Percentiles rank a stretch among this genome's conserved stretches.
phyloP scores from a whole-genome alignment of 2,888 invertebrate species.

The Anagyrus pseudococci region DNA sequence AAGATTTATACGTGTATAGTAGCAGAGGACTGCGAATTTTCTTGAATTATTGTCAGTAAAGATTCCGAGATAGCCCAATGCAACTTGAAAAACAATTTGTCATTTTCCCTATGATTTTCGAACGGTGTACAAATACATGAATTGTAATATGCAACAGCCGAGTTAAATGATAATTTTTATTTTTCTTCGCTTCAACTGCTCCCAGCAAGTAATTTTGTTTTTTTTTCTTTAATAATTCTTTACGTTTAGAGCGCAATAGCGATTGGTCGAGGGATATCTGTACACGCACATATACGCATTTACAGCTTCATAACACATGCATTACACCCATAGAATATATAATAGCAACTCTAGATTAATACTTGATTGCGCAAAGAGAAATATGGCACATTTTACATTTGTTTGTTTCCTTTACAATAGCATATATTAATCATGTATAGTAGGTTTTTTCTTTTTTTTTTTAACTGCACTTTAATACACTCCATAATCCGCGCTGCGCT shows the following conservation, averaged over 20 bases:
- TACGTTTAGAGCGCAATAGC: slow-evolving; percentile 36
- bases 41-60: slow-evolving; percentile 32
- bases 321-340: slow-evolving; percentile 38
- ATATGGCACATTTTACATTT: slow-evolving; percentile 34
- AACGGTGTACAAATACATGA: slow-evolving; percentile 19
- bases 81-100: slow-evolving; percentile 29
- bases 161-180: slow-evolving; percentile 15
- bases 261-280: slow-evolving; percentile 36
- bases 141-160: slow-evolving; percentile 21
- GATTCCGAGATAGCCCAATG: slow-evolving; percentile 36
- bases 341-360: slow-evolving; percentile 37
- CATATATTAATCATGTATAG: slow-evolving; percentile 39
- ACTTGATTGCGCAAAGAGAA: slow-evolving; percentile 32
- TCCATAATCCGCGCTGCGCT: slow-evolving; percentile 38
- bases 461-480: slow-evolving; percentile 35
- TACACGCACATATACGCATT: slow-evolving; percentile 32
- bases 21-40: slow-evolving; percentile 38
- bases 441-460: slow-evolving; percentile 32
- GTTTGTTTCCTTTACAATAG: slow-evolving; percentile 36
- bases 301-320: slow-evolving; percentile 35
- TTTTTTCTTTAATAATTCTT: no score
- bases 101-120: slow-evolving; percentile 26
- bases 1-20: slow-evolving; percentile 38
- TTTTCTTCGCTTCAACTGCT: slow-evolving; percentile 30
- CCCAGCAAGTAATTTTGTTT: slow-evolving; percentile 15